Evolutionary conservation across 2,113 vertebrate species (phyloP).

Genomic region (Anser cygnoides): DNA sequence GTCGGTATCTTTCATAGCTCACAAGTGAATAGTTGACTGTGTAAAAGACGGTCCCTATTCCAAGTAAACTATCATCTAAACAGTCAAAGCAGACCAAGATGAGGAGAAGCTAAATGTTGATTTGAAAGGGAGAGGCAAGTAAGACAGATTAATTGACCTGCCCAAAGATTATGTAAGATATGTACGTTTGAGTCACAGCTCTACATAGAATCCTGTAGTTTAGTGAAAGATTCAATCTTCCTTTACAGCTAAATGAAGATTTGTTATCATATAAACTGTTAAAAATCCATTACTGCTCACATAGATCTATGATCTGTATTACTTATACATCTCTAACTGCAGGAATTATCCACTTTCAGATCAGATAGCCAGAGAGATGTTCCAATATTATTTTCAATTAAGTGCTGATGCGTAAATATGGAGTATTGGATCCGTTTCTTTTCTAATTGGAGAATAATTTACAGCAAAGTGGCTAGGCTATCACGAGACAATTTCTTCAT

Average conservation of each 20-base stretch:
- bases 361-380: background rate
- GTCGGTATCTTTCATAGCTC: background rate
- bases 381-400: background rate
- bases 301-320: background rate
- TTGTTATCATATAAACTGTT: background rate
- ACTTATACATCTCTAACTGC: background rate
- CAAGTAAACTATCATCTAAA: background rate
- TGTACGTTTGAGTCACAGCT: background rate
- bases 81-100: background rate
- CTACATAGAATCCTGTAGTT: background rate
- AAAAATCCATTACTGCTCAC: background rate
- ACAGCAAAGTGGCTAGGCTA: fast-evolving
- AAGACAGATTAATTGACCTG: background rate
- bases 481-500: background rate
- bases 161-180: background rate
- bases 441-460: background rate
- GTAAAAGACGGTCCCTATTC: background rate
- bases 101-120: background rate
- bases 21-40: background rate
- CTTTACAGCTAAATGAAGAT: background rate
- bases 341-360: background rate
- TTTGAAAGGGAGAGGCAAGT: background rate
- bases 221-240: background rate
- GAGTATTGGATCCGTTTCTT: background rate
- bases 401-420: background rate